Percentiles rank a stretch among this genome's conserved stretches.
phyloP scores from a whole-genome alignment of 2,888 invertebrate genomes.

The Synergus japonicus region DNA sequence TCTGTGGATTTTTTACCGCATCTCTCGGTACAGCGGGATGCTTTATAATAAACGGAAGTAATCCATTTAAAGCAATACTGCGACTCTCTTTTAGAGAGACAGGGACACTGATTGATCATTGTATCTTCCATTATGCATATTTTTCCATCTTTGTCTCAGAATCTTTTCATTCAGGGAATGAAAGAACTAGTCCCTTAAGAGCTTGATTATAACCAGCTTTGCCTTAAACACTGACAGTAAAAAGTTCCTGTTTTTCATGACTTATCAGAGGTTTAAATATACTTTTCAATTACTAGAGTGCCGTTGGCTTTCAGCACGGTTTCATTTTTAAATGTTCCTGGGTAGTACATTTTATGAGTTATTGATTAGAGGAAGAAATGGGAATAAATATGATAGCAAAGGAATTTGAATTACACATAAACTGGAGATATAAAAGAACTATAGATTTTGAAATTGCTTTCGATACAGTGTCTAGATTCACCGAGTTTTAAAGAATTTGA shows the following conservation, averaged over 20 bases:
- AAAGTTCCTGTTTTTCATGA: background rate
- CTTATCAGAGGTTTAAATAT: background rate
- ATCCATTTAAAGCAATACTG: slow-evolving; percentile 33
- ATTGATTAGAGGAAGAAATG: background rate
- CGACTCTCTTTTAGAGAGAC: slow-evolving; percentile 12
- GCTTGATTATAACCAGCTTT: background rate
- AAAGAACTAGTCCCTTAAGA: background rate
- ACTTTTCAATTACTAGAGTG: background rate
- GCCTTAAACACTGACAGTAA: background rate
- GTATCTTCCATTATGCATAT: slow-evolving; percentile 28
- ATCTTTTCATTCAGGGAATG: background rate
- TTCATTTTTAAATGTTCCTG: too few relatives aligned
- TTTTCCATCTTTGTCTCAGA: slow-evolving; percentile 20
- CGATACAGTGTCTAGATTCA: too few relatives aligned
- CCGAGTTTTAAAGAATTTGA: too few relatives aligned
- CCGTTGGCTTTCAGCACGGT: background rate
- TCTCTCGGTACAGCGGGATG: slow-evolving; percentile 8
- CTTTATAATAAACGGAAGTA: slow-evolving; percentile 36
- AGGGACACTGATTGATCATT: background rate
- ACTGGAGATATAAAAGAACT: too few relatives aligned
- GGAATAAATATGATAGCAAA: background rate
- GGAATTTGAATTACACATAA: too few relatives aligned
- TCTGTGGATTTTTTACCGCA: slow-evolving; percentile 21
- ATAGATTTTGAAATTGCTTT: too few relatives aligned
- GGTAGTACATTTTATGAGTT: background rate